Conservation (phyloP, 2,113 vertebrate genomes). For the Tragelaphus imberbis region DNA sequence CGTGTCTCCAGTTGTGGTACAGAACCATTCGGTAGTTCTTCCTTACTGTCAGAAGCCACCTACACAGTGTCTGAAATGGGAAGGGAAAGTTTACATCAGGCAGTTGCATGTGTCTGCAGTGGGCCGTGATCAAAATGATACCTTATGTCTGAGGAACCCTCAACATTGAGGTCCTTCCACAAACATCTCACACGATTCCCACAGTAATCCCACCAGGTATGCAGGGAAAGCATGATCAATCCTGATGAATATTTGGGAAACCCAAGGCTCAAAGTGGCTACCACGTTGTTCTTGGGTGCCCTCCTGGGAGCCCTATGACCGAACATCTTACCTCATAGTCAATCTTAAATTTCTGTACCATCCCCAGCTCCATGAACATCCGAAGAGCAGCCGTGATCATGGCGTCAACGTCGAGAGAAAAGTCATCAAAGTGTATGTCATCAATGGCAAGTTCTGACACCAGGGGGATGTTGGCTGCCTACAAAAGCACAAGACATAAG, state of each 20-base stretch:
- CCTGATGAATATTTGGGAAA: not conserved
- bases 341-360: constrained; percentile 99
- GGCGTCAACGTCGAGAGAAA: constrained; percentile 95
- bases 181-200: not conserved
- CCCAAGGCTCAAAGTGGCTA: not conserved
- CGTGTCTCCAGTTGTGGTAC: constrained; percentile 99
- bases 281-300: not conserved
- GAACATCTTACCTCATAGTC: constrained; percentile 94
- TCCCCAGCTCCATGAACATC: constrained; percentile 99
- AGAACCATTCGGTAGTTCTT: constrained; percentile 99
- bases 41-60: constrained; percentile 97
- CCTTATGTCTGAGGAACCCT: not conserved
- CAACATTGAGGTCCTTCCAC: constrained; percentile 35
- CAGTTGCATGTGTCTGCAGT: constrained; percentile 20
- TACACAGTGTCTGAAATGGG: constrained; percentile 91
- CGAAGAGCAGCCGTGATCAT: constrained; percentile 97
- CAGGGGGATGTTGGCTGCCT: constrained; percentile 96
- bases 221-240: not conserved
- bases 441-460: constrained; percentile 96
- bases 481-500: constrained; percentile 72
- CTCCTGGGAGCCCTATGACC: not conserved
- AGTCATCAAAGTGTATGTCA: constrained; percentile 97
- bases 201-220: accelerated
- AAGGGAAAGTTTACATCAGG: constrained; percentile 60
- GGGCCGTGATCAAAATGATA: not conserved